These are phyloP conservation scores for Gulo gulo DNA, from an alignment of 2,113 vertebrate species.

Conservation along the genomic window DNA sequence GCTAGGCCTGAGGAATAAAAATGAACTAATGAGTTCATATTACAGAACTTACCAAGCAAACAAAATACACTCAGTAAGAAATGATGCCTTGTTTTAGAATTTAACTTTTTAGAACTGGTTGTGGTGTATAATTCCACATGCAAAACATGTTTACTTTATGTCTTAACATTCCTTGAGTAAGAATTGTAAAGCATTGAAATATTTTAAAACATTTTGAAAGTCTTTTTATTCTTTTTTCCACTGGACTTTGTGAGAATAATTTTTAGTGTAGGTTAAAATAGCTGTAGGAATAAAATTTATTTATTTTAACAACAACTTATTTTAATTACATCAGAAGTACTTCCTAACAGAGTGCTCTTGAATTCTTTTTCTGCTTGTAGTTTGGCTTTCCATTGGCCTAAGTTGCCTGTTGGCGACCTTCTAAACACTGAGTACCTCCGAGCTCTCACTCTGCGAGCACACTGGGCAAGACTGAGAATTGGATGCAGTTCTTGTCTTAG, in stretches of 20 bases:
- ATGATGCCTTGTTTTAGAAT: neutral
- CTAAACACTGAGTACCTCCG: neutral
- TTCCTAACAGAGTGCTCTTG: neutral
- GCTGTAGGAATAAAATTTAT: neutral
- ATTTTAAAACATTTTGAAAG: conserved; percentile 38
- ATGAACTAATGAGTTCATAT: neutral
- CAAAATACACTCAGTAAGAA: neutral
- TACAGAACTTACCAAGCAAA: neutral
- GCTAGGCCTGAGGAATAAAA: neutral
- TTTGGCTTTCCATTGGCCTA: neutral
- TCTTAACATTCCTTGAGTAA: neutral
- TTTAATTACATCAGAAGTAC: neutral
- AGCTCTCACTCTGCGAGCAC: neutral
- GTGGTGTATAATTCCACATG: neutral
- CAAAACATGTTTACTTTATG: neutral
- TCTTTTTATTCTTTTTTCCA: neutral
- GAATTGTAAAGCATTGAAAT: neutral
- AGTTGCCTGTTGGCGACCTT: neutral
- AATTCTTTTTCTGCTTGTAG: neutral
- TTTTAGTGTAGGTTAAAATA: conserved; percentile 31
- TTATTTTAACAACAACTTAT: neutral
- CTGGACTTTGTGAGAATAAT: conserved; percentile 24
- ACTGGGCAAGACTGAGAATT: neutral
- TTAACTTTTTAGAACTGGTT: neutral
- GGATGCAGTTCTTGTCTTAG: neutral